Base-by-base conservation (phyloP, 2,113 vertebrate species). In the Brachyhypopomus gauderio region DNA sequence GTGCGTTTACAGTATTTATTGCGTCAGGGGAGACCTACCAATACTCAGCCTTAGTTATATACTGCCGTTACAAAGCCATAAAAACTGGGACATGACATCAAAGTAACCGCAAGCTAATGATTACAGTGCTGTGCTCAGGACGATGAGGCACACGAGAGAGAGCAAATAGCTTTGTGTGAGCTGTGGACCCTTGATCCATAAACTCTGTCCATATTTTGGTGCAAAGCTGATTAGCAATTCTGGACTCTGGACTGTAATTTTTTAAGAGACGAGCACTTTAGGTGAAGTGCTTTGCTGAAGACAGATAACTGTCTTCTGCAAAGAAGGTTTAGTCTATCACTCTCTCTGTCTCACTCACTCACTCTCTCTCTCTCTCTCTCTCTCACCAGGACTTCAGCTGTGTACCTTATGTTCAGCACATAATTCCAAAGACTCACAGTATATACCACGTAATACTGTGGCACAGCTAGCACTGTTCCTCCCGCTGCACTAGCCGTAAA, bases 151-250 rank as follows among this genome's bases (percentile, higher is more conserved):
- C 77, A 66, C 5, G 34, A 85, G 77, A 79, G 45, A 19, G 34
- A 67, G 60, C 71, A 34, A 56, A 72, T 25, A 34, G 52, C 59
- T 56, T 73, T 60, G 59, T 20, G 9, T 27, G 66, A 48, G 38
- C 19, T 2, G 60, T 66, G 75, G 45, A 75, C 72, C 22, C 41
- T 59, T 17, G n/a, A 48, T 23, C 38, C 36, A 75, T 85, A 59
- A 59, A 84, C 85, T 77, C 74, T 30, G 59, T 72, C 67, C 62
- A 73, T 64, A 60, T 81, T 77, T 80, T 62, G 66, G 72, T 62
- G 72, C 56, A 77, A 83, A 83, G 83, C 86, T 85, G 82, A 82
- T 82, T 82, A 84, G 63, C 60, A 14, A 81, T 76, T 88, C 59
- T 69, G 22, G 75, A 81, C 72, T 48, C 25, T 3, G 55, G 83